phyloP scores from a whole-genome alignment of 2,113 vertebrate genomes.

The Hypanus sabinus region DNA sequence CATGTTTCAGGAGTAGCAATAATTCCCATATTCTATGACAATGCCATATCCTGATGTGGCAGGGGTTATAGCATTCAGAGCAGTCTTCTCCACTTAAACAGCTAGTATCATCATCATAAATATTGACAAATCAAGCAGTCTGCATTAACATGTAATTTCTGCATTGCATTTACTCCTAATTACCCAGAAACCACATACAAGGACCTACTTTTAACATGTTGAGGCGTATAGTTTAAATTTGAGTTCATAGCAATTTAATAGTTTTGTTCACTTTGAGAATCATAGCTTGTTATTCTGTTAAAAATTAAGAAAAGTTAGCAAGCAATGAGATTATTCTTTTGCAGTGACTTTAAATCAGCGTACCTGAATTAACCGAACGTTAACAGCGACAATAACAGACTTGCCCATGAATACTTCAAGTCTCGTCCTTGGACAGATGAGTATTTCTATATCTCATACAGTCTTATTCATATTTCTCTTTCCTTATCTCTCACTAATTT shows the following conservation, averaged over 20 bases:
- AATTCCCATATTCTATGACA: background rate
- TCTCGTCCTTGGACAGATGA: background rate
- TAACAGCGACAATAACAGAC: background rate
- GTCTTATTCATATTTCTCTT: background rate
- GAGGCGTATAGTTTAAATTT: background rate
- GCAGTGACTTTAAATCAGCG: background rate
- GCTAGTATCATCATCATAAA: background rate
- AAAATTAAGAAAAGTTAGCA: background rate
- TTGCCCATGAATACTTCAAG: background rate
- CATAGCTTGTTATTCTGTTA: background rate
- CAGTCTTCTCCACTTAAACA: background rate
- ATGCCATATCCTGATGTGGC: background rate
- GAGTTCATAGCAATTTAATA: background rate
- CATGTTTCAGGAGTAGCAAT: background rate
- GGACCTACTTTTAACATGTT: background rate
- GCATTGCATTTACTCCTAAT: background rate
- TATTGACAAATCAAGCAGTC: no score
- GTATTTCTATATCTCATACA: background rate
- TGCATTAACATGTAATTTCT: background rate
- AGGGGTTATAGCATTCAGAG: background rate
- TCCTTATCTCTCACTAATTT: background rate
- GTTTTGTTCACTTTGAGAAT: background rate
- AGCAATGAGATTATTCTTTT: background rate
- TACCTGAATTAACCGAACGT: background rate
- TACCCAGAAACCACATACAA: background rate